Base-by-base conservation (phyloP, 2,113 vertebrate species). In the Haplochromis burtoni region DNA sequence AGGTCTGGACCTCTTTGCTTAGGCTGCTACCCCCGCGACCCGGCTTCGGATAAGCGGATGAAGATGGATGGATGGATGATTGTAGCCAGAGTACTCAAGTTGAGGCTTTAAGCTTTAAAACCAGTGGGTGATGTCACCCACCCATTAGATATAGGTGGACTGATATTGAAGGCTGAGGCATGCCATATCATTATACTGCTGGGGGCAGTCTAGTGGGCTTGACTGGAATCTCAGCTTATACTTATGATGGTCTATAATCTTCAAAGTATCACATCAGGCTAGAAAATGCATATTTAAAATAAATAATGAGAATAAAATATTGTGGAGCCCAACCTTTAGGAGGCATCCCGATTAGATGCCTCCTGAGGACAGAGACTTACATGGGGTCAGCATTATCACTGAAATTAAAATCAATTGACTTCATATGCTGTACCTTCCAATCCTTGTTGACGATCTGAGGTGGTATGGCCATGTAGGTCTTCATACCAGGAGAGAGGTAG, bases 151-250 rank as follows among this genome's bases (percentile, higher is more conserved):
- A 24, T 24, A 57, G 55, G 3, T 29, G 24, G 55, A 59, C 29
- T 59, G 55, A 29, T 59, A 59, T 29, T 59, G 55, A 59, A 59
- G 55, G 0, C 0, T 59, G 24, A 29, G 55, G 8, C 24, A 0
- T 59, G 8, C 55, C 55, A 29, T 59, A 29, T 59, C 55, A 29
- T 59, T 59, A 5, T 59, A 29, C 55, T 59, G 55, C 55, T 29
- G 55, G 55, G 13, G 55, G 24, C 2, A 59, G 55, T 59, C 24
- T 59, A 59, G 55, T 59, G 4, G 24, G 24, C 8, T 59, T 59
- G 0, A 59, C 55, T 59, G 55, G 0, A 59, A 29, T 7, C 13
- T 59, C 55, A 29, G 24, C 13, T 59, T 59, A 59, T 29, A 59
- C 26, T 59, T 59, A 16, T 29, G 26, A 59, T 59, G 13, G 55